Evolutionary conservation across 2,888 invertebrate species (phyloP).

Genomic region (Eupithecia subfuscata): DNA sequence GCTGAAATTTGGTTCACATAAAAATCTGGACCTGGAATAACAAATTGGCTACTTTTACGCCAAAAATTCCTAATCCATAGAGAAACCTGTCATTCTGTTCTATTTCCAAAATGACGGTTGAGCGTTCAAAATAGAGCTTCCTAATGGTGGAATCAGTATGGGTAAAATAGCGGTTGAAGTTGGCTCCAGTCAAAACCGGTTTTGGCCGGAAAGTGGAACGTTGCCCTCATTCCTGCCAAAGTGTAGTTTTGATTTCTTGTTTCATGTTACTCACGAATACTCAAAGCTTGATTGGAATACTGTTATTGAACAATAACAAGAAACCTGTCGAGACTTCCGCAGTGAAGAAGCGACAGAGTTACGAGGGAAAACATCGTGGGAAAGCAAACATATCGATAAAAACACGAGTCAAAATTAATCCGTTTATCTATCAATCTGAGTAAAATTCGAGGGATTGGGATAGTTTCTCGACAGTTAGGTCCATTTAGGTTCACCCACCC

Average conservation of each 20-base stretch:
- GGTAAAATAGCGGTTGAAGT: constrained; percentile 55
- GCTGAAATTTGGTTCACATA: too few species aligned
- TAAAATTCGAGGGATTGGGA: too few species aligned
- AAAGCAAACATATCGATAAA: constrained; percentile 16
- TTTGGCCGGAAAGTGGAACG: constrained; percentile 73
- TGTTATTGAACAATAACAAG: constrained; percentile 42
- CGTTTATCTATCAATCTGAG: background rate
- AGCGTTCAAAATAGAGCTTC: constrained; percentile 19
- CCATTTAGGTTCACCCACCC: too few species aligned
- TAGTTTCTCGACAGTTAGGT: too few species aligned
- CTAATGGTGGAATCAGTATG: constrained; percentile 48
- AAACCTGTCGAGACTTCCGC: background rate
- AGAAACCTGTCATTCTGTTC: background rate
- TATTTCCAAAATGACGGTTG: constrained; percentile 10
- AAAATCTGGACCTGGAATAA: too few species aligned
- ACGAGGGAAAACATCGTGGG: constrained; percentile 28
- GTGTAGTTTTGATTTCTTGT: constrained; percentile 70
- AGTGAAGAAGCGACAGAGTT: constrained; percentile 1
- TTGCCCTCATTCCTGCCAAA: constrained; percentile 73
- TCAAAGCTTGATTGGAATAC: constrained; percentile 53
- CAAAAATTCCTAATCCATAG: too few species aligned
- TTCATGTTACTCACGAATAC: constrained; percentile 50
- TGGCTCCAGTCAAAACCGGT: constrained; percentile 64
- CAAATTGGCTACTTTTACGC: too few species aligned
- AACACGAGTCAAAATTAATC: background rate